A percentile compares a stretch with the other conserved stretches of the same genome.
Conservation (phyloP, 2,888 invertebrate species). For the Odontothrips loti region DNA sequence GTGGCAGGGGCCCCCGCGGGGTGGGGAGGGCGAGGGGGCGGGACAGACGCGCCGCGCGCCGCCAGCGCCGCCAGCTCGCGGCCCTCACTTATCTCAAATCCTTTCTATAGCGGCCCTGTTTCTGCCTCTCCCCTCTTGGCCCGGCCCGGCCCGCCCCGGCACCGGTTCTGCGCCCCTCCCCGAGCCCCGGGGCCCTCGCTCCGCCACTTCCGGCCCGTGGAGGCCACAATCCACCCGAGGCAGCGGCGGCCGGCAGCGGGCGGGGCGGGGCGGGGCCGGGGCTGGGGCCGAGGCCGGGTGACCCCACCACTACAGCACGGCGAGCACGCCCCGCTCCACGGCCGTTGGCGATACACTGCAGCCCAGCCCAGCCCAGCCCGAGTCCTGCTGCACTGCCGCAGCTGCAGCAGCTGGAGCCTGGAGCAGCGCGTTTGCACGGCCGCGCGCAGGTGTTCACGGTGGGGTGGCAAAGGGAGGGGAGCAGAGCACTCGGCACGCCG, state of each 20-base stretch:
- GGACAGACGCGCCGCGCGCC: background rate
- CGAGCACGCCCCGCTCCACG: background rate
- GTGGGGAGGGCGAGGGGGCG: background rate
- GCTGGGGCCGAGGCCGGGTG: background rate
- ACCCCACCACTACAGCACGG: background rate
- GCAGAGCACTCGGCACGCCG: too few species aligned
- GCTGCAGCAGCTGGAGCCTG: too few species aligned
- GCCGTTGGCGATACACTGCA: too few species aligned
- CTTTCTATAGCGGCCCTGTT: background rate
- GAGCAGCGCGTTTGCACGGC: too few species aligned
- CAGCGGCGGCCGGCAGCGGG: background rate
- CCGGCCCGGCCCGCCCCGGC: background rate
- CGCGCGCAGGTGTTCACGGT: too few species aligned
- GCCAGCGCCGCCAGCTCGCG: too few species aligned
- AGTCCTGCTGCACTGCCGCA: too few species aligned
- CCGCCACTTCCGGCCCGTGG: background rate
- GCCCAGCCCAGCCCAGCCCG: too few species aligned
- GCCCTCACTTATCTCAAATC: constrained; percentile 21
- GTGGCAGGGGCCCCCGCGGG: background rate
- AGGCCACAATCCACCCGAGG: background rate
- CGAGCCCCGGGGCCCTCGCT: background rate
- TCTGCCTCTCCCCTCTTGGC: background rate
- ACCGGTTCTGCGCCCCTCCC: too few species aligned
- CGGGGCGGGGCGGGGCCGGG: background rate
- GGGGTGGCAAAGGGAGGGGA: too few species aligned